Base-by-base conservation (phyloP, 1,140 invertebrate genomes). In the Ceratitis capitata region DNA sequence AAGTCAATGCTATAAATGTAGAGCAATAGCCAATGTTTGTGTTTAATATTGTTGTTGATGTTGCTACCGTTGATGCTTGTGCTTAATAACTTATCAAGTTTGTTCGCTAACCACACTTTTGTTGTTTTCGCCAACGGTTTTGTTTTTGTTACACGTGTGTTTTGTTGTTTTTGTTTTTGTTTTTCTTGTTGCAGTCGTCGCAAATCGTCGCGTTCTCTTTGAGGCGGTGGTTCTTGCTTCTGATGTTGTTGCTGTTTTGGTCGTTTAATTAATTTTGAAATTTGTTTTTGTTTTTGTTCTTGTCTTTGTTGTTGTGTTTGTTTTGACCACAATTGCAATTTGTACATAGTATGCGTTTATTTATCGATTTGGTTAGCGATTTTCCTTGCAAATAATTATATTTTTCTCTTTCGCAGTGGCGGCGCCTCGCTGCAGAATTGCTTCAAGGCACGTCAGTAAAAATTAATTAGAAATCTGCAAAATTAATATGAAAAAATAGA, bases 281-380 rank as follows among this genome's bases (percentile, higher is more conserved):
- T n/a, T n/a, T n/a, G n/a, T n/a, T n/a, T n/a, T n/a, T n/a, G n/a
- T n/a, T n/a, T 69, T 23, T 39, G 6, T 69, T 39, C 42, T 74
- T 53, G 51, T 53, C 7, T 26, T 83, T 53, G n/a, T 83, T 83
- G 42, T 51, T 83, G 45, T 51, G 23, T 32, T 83, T 42, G 45
- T 82, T 82, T 2, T 23, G 5, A 51, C 16, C 26, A 26, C 29
- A 78, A 2, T 82, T 82, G 42, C 42, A 82, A 82, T 82, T 82
- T 82, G 78, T 82, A 82, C 78, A 82, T 82, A 82, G 42, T 82
- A 47, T 39, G 78, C 78, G 78, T 45, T 82, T 82, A 47, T 82
- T 82, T 82, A 23, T 82, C 16, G 78, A 78, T 26, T 51, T n/a
- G n/a, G n/a, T n/a, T 49, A 6, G 39, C 19, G 14, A n/a, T n/a